Evolutionary conservation across 2,113 vertebrate genomes (phyloP), one percentile per base, ranked within the genome.

Genomic region (Setophaga petechia): DNA sequence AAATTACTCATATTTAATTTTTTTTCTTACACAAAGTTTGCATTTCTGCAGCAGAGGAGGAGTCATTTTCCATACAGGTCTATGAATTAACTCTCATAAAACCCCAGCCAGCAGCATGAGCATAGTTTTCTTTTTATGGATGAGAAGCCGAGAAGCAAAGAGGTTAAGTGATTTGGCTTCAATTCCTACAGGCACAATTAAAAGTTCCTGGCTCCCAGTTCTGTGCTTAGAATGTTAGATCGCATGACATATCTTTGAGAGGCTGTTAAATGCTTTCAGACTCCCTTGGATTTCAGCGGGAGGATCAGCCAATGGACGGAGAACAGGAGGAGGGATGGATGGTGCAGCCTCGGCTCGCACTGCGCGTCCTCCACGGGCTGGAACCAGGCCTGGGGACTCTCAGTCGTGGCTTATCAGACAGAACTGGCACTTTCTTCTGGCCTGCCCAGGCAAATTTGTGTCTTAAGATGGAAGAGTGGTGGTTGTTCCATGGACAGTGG

Each of bases 91-190:
- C 88, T 95, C 96, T 89, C 93, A 93, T 95, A 95, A 95, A 96
- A 94, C 83, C 76, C 54, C 76, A 78, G 88, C 92, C 83, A 92
- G 92, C 92, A 78, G 79, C 86, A 82, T 61, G 43, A 84, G 93
- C 95, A 95, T 96, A 96, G 95, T 97, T 96, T 96, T 93, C 92
- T 96, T 96, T 96, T 97, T 97, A 96, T 96, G 94, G 95, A 93
- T 96, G 88, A 96, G 94, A 95, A 96, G 96, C 93, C 35, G 66
- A 95, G 96, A 97, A 95, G 95, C 95, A 97, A 97, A 97, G 93
- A 97, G 96, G 94, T 97, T 96, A 96, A 97, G 93, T 94, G 95
- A 96, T 95, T 97, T 96, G 95, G 90, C 96, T 96, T 35, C 93
- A 92, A 52, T 95, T 95, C 94, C 93, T 96, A 87, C 58, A 94